Base-by-base conservation (phyloP, 92 coral and sea anemone species). In the Porites evermanni region DNA sequence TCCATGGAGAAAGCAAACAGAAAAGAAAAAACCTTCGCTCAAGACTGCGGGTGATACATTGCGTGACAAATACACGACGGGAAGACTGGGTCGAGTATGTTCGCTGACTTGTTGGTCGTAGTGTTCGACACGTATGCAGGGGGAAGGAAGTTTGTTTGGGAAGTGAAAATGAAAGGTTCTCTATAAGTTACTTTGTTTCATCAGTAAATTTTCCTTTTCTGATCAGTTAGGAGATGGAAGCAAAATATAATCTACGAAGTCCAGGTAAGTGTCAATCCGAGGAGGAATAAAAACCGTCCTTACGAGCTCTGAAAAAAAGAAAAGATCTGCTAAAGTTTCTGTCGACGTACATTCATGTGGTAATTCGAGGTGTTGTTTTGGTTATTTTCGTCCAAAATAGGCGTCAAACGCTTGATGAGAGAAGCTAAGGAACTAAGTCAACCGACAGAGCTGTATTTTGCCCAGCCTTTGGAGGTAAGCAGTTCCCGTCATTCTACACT, bases 341-440 rank as follows among this genome's bases (percentile, higher is more conserved):
- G 23, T 12, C 23, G 19, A 61, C 61, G 12, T 80, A 74, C 67
- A 71, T 24, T 12, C 6, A 70, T 11, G 14, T 38, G 59, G 32
- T 24, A 2, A 13, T 12, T 8, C 12, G 17, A 2, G 3, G 11
- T 20, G 29, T 60, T 19, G 18, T 20, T 21, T 75, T 14, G 24
- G 86, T 79, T 38, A 53, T 59, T 63, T 64, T 54, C 58, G 77
- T 32, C 76, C 19, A 17, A 13, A 75, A 29, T 91, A 97, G 99
- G 98, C 76, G 99, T 97, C 47, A 97, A 97, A 83, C 93, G 99
- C 65, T 80, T 97, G 91, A 97, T 97, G 99, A 80, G 98, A 67
- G 99, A 97, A 75, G 99, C 99, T 8, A 93, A 92, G 79, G 99
- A 97, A 61, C 92, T 97, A 2, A 91, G 78, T 65, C 90, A 95